Evolutionary conservation across 1,140 invertebrate species (phyloP), one percentile per base, ranked within the genome.

Genomic region (Trachymyrmex septentrionalis): DNA sequence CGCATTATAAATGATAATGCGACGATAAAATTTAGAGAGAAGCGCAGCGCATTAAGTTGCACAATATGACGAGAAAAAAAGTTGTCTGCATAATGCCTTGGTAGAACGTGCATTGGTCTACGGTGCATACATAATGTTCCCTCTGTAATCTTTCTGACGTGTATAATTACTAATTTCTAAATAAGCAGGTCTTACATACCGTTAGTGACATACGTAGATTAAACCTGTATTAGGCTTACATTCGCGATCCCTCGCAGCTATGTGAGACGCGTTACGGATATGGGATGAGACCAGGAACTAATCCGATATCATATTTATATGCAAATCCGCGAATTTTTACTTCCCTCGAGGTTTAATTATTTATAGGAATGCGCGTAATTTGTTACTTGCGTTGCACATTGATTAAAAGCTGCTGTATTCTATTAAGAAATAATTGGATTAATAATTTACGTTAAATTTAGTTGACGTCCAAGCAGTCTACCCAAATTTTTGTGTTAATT

Each of bases 151-250:
- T 27, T 82, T 84, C 24, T 75, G 61, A 84, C 72, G 44, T 75
- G 80, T 75, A 50, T 75, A 84, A 84, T 82, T 73, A 73, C 38
- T 73, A 82, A 82, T 84, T 73, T 34, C 80, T 73, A 55, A 73
- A 75, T 63, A 84, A 75, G 38, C 69, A 16, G 27, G 69, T 50
- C 69, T 61, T 48, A 21, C 19, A 50, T 84, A 75, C 69, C 80
- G 24, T 84, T 84, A 75, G 55, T n/a, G 21, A 75, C 50, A 50
- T 63, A 55, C 77, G 30, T 53, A 55, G 50, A 81, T 81, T 69
- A 84, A 73, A 48, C 24, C 6, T 24, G 38, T 75, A 84, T 57
- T 63, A 73, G 69, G 55, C 69, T 75, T 27, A 53, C 21, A 30
- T 24, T 73, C 67, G 19, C 14, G 27, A 53, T 59, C 14, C 21